phyloP scores from a whole-genome alignment of 2,797 vertebrate species.

The Acridotheres tristis region DNA sequence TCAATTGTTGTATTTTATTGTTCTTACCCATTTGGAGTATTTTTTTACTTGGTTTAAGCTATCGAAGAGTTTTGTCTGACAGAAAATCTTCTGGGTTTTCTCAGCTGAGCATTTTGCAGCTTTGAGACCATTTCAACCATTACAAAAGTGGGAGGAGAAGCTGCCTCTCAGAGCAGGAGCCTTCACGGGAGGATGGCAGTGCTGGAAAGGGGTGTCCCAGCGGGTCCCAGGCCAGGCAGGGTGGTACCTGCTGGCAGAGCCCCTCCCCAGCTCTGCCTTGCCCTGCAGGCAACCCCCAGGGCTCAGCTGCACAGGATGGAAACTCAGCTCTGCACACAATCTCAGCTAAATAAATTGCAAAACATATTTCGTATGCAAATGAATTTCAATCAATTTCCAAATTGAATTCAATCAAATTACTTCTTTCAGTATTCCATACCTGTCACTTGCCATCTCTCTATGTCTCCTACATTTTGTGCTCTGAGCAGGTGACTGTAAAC shows the following conservation, averaged over 20 bases:
- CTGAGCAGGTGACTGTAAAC: background rate
- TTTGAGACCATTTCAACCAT: background rate
- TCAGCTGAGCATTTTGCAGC: background rate
- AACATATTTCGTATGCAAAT: constrained; percentile 36
- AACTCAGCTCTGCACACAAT: background rate
- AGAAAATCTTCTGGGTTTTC: background rate
- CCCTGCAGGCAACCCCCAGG: accelerated
- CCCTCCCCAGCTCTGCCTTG: background rate
- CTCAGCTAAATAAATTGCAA: background rate
- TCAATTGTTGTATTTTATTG: background rate
- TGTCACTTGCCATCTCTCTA: background rate
- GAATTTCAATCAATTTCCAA: constrained; percentile 30
- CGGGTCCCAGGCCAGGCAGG: accelerated
- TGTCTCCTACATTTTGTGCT: background rate
- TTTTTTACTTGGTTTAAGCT: background rate
- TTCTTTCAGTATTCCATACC: constrained; percentile 18
- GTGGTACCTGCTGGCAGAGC: accelerated
- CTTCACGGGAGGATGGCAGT: accelerated
- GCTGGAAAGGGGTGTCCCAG: accelerated
- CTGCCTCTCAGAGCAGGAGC: background rate
- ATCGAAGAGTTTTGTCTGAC: background rate
- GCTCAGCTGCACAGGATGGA: background rate
- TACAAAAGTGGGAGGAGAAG: background rate
- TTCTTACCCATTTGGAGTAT: background rate
- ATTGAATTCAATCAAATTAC: constrained; percentile 6